These are phyloP conservation scores for Garrulus glandarius DNA, from an alignment of 2,797 vertebrate species.

Conservation along the genomic window DNA sequence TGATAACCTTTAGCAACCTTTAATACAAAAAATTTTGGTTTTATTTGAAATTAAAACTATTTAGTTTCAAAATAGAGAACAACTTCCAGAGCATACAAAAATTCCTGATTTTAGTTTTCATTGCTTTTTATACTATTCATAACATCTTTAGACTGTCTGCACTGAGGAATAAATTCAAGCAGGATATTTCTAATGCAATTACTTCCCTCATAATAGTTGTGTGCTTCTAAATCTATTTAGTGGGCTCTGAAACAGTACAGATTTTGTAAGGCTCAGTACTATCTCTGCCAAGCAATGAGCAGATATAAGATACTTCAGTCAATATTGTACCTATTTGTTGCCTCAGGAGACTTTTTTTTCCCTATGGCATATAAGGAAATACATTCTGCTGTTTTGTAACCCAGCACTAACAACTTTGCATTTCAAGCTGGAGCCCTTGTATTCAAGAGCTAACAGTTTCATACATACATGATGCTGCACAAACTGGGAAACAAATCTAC, in stretches of 20 bases:
- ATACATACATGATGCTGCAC: neutral
- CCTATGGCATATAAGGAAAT: neutral
- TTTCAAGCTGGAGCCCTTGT: neutral
- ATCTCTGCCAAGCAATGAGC: neutral
- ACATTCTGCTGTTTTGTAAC: neutral
- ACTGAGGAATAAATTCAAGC: neutral
- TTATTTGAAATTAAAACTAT: neutral
- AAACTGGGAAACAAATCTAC: neutral
- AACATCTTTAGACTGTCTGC: neutral
- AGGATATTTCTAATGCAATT: neutral
- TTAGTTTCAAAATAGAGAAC: neutral
- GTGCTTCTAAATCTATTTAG: conserved; percentile 3
- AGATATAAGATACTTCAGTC: neutral
- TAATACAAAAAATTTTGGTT: neutral
- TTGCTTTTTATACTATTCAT: neutral
- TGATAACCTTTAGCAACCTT: neutral
- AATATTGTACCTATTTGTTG: neutral
- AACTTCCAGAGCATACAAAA: neutral
- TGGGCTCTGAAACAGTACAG: neutral
- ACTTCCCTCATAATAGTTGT: neutral
- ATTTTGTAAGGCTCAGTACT: neutral
- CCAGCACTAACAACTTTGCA: neutral
- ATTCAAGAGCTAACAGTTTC: neutral
- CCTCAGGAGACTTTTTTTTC: neutral
- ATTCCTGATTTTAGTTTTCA: neutral